phyloP scores from a whole-genome alignment of 2,888 invertebrate species.

The Drosophila mettleri region DNA sequence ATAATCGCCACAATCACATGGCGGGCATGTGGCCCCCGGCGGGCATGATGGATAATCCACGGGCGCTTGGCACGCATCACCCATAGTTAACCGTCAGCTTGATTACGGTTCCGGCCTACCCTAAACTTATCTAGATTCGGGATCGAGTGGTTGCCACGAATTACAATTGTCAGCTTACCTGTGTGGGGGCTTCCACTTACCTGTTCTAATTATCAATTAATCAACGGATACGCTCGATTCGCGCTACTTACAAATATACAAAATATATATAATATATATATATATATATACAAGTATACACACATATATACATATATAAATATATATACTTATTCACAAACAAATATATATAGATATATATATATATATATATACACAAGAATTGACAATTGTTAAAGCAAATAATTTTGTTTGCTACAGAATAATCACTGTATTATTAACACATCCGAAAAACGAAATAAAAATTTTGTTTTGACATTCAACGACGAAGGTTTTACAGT shows the following conservation, averaged over 20 bases:
- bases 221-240: not conserved
- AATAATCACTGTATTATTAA: constrained; percentile 48
- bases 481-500: constrained; percentile 58
- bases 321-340: no score
- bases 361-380: not conserved
- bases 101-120: not conserved
- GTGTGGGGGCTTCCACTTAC: not conserved
- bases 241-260: not conserved
- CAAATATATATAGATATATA: not conserved
- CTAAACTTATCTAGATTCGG: not conserved
- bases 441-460: constrained; percentile 62
- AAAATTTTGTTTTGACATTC: constrained; percentile 65
- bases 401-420: constrained; percentile 67
- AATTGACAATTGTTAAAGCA: constrained; percentile 49
- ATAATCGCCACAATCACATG: constrained; percentile 77
- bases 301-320: not conserved
- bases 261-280: not conserved
- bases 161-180: constrained; percentile 39
- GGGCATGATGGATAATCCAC: constrained; percentile 71
- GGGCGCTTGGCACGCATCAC: constrained; percentile 71
- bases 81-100: constrained; percentile 18
- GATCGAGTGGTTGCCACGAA: not conserved
- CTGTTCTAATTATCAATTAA: not conserved
- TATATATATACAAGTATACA: not conserved
- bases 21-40: constrained; percentile 53